A percentile compares a stretch with the other conserved stretches of the same genome.
Conservation (phyloP, 2,888 invertebrate species). For the Sinhomidia bicolor region DNA sequence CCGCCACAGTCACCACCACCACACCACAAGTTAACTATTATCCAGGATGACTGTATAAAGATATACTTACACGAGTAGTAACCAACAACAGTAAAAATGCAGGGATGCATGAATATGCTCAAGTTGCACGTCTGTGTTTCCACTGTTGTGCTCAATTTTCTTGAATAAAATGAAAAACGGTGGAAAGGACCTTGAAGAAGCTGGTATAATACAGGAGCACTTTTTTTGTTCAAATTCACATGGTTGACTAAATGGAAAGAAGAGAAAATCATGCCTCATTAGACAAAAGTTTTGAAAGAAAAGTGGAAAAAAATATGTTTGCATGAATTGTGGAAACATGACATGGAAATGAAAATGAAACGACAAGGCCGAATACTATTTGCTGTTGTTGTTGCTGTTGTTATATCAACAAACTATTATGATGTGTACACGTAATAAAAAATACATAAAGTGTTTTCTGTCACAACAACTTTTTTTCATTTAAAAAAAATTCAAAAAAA, state of each 20-base stretch:
- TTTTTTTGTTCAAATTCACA: background rate
- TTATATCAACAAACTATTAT: too few relatives aligned
- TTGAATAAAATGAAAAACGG: background rate
- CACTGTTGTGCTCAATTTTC: conserved; percentile 16
- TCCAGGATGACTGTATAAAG: background rate
- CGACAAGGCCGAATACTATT: background rate
- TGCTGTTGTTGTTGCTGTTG: too few relatives aligned
- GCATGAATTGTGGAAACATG: too few relatives aligned
- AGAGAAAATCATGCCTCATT: conserved; percentile 24
- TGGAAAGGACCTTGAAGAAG: background rate
- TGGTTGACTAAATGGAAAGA: background rate
- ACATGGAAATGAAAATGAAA: background rate
- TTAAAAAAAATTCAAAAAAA: too few relatives aligned
- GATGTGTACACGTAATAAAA: too few relatives aligned
- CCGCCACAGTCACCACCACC: too few relatives aligned
- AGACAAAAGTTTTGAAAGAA: background rate
- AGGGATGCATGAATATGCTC: background rate
- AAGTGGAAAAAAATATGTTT: background rate
- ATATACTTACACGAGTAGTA: background rate
- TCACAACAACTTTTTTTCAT: too few relatives aligned
- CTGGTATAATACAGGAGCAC: background rate
- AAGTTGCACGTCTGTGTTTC: conserved; percentile 15
- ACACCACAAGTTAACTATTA: background rate
- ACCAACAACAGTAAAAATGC: background rate
- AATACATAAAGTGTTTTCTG: too few relatives aligned